Evolutionary conservation across 2,797 vertebrate genomes (phyloP).

Genomic region (Paguma larvata): DNA sequence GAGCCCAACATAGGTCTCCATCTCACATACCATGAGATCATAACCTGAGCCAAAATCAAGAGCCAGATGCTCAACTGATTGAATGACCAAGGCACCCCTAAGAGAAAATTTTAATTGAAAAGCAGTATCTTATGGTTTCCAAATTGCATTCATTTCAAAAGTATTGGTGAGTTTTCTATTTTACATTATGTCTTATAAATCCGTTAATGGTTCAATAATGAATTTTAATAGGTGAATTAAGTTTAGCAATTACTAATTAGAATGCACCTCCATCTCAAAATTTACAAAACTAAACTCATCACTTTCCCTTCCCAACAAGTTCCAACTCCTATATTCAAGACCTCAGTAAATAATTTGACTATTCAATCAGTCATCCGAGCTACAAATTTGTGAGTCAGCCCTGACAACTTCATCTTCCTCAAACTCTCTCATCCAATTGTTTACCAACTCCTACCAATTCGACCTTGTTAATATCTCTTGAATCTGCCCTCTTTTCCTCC

Average conservation of each 20-base stretch:
- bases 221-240: conserved; percentile 43
- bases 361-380: not conserved
- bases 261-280: not conserved
- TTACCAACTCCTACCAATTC: not conserved
- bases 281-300: conserved; percentile 40
- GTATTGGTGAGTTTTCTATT: conserved; percentile 5
- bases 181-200: conserved; percentile 9
- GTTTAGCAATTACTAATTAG: not conserved
- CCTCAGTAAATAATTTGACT: not conserved
- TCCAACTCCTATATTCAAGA: conserved; percentile 24
- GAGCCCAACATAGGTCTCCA: too few relatives aligned
- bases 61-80: too few relatives aligned
- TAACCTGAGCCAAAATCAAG: too few relatives aligned
- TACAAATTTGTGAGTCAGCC: not conserved
- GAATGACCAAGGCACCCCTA: too few relatives aligned
- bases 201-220: not conserved
- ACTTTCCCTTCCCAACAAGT: not conserved
- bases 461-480: not conserved
- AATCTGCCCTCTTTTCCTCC: not conserved
- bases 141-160: not conserved
- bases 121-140: conserved; percentile 6
- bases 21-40: too few relatives aligned
- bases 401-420: conserved; percentile 11
- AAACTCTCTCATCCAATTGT: not conserved
- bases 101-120: conserved; percentile 31